phyloP scores from a whole-genome alignment of 2,113 vertebrate species.

The Eurypyga helias region DNA sequence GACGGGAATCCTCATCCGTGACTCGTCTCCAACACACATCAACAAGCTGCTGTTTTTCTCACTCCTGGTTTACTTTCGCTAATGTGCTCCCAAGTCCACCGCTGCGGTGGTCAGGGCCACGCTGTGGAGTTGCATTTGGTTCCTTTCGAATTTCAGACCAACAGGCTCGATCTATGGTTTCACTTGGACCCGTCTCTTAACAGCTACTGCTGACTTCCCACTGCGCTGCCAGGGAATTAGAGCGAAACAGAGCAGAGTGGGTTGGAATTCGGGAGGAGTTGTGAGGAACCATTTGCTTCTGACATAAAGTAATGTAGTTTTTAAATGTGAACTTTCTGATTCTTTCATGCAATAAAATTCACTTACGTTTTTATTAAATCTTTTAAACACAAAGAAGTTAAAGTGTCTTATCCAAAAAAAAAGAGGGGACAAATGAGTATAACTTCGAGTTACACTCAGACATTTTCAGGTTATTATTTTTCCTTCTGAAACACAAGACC shows the following conservation, averaged over 20 bases:
- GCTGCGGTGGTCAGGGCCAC: neutral
- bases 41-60: neutral
- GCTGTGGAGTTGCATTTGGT: neutral
- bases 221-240: neutral
- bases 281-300: neutral
- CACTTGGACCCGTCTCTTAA: neutral
- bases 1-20: neutral
- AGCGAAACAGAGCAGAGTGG: neutral
- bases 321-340: neutral
- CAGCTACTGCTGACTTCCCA: neutral
- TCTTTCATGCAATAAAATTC: neutral
- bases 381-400: neutral
- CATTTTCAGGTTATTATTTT: neutral
- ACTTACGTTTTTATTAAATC: neutral
- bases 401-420: neutral
- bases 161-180: neutral
- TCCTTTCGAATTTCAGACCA: neutral
- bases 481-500: neutral
- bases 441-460: neutral
- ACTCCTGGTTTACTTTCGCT: neutral
- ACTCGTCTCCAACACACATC: neutral
- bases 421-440: neutral
- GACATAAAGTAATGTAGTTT: neutral
- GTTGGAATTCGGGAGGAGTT: neutral
- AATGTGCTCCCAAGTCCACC: neutral